phyloP scores from a whole-genome alignment of 2,797 vertebrate genomes.

The Anomalospiza imberbis region DNA sequence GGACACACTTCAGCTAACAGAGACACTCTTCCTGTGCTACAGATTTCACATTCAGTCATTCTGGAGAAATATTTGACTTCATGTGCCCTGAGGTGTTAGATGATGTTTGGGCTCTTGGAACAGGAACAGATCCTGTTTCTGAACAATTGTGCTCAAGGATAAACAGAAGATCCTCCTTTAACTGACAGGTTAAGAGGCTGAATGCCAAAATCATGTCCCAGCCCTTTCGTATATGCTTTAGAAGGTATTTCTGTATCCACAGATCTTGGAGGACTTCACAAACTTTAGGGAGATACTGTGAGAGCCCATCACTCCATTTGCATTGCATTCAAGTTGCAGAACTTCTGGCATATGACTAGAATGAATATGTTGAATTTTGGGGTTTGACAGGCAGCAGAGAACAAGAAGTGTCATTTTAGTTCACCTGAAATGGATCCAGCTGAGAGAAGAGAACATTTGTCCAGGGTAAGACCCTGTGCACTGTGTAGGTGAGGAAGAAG shows the following conservation, averaged over 20 bases:
- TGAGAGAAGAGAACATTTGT: not conserved
- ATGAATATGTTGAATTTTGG: not conserved
- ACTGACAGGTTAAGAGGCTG: not conserved
- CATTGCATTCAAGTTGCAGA: not conserved
- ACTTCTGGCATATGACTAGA: not conserved
- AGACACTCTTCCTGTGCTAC: not conserved
- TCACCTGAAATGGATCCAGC: not conserved
- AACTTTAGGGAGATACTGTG: accelerated
- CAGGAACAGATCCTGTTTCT: not conserved
- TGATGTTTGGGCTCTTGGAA: not conserved
- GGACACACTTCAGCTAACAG: not conserved
- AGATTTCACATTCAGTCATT: not conserved
- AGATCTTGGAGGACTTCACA: not conserved
- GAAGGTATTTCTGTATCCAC: not conserved
- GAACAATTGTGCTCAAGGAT: not conserved
- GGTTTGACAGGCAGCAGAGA: not conserved
- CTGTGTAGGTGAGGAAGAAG: not conserved
- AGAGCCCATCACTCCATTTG: not conserved
- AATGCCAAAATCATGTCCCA: not conserved
- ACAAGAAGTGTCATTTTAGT: not conserved
- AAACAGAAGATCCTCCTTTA: not conserved
- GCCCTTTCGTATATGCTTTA: not conserved
- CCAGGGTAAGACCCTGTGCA: not conserved
- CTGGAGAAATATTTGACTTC: not conserved
- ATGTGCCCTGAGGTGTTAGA: not conserved